phyloP scores from a whole-genome alignment of 2,797 vertebrate species.

The Staurois parvus region DNA sequence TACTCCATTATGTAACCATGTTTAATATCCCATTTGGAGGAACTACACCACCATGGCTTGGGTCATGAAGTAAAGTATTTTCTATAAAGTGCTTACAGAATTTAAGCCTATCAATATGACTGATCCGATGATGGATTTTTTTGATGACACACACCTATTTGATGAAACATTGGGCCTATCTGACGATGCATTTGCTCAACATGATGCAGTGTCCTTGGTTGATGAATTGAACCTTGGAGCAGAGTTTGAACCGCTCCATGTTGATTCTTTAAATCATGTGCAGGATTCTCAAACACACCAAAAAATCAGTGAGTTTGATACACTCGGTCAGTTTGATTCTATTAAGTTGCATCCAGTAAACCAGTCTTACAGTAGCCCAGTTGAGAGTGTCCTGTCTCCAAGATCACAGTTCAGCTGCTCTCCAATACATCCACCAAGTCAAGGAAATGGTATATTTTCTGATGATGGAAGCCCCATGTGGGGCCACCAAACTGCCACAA shows the following conservation, averaged over 20 bases:
- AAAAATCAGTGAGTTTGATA: constrained; percentile 86
- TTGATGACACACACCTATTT: constrained; percentile 95
- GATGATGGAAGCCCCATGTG: constrained; percentile 93
- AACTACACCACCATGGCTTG: constrained; percentile 76
- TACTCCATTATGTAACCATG: constrained; percentile 28
- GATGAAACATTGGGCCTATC: constrained; percentile 90
- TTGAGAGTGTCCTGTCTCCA: constrained; percentile 82
- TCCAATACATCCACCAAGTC: constrained; percentile 83
- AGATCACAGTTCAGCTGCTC: constrained; percentile 88
- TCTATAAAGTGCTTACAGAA: constrained; percentile 16
- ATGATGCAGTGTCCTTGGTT: constrained; percentile 91
- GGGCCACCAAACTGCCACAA: constrained; percentile 86
- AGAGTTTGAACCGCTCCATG: constrained; percentile 93
- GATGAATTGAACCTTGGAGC: constrained; percentile 94
- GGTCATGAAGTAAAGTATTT: constrained; percentile 64
- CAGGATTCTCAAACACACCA: constrained; percentile 86
- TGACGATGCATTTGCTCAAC: constrained; percentile 88
- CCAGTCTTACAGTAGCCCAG: constrained; percentile 77
- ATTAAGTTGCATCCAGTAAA: constrained; percentile 86
- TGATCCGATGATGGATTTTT: constrained; percentile 95
- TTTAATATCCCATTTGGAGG: constrained; percentile 63
- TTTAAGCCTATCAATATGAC: constrained; percentile 75
- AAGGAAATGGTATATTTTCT: constrained; percentile 92
- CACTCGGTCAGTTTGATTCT: constrained; percentile 86
- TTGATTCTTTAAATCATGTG: constrained; percentile 85